Evolutionary conservation across 2,797 vertebrate species (phyloP).

Genomic region (Sylvia borin): DNA sequence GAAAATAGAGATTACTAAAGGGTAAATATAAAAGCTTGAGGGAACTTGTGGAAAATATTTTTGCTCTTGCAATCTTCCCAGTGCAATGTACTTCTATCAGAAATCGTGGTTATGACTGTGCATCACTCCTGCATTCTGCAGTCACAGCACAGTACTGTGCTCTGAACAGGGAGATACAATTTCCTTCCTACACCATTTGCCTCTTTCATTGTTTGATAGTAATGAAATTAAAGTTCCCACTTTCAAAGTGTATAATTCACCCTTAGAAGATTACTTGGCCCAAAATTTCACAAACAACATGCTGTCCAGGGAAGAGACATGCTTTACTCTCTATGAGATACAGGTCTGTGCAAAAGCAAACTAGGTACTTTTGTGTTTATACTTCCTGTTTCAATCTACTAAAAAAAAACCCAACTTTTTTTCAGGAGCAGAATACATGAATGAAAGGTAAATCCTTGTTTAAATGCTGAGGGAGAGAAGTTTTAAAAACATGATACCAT

Average conservation of each 20-base stretch:
- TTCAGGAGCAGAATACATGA: neutral
- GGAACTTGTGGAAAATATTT: neutral
- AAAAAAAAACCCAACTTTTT: neutral
- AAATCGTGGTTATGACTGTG: neutral
- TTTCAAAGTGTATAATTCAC: neutral
- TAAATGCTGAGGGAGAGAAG: neutral
- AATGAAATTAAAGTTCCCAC: neutral
- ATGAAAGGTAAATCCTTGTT: neutral
- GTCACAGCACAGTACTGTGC: neutral
- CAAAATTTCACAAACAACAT: neutral
- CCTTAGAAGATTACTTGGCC: neutral
- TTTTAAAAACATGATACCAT: neutral
- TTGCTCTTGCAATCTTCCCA: neutral
- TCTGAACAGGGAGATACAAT: neutral
- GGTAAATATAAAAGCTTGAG: neutral
- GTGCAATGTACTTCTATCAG: neutral
- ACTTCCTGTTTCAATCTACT: neutral
- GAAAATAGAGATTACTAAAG: neutral
- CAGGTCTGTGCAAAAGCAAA: neutral
- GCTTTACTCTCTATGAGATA: neutral
- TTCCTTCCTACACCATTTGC: neutral
- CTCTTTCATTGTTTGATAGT: neutral
- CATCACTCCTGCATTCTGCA: neutral
- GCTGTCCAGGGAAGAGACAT: neutral
- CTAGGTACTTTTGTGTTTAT: neutral